Base-by-base conservation (phyloP, 2,113 vertebrate genomes). In the Clarias magur region DNA sequence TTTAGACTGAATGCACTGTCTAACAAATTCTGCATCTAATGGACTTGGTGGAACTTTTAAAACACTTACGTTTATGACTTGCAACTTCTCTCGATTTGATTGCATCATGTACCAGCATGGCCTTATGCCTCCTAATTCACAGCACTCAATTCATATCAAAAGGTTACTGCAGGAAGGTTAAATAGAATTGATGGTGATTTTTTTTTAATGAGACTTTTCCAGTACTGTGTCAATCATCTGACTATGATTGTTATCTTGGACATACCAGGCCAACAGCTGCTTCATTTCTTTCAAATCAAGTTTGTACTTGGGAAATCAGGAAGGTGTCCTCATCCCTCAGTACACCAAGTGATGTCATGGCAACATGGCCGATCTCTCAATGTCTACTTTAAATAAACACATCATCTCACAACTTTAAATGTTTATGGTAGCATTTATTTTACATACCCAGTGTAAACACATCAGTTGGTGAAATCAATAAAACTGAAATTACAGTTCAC, bases 31-130 rank as follows among this genome's bases (percentile, higher is more conserved):
- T 62, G 57, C 59, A 38, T 62, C 16, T 42, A 81, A 34, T 42
- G 34, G 34, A 42, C 30, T 38, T 62, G 30, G 27, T 34, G 54
- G 54, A 34, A 80, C 19, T 80, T 60, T 78, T n/a, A 56, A 76
- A 78, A 19, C 75, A 79, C 75, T 79, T 79, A 10, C 17, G 25
- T 79, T 79, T 79, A 79, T 56, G 15, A 9, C 53, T 15, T 79
- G n/a, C 13, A 79, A 57, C 53, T 79, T 57, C 34, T 21, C 4
- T 34, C 53, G 19, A 34, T 25, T 78, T 78, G 48, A 16, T 56
- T 78, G 23, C 48, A 25, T 27, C 23, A 12, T 54, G 25, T 54
- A 54, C 4, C 42, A 54, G 23, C 42, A 15, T 25, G 38, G 9
- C 59, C 54, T 80, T 19, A 2, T 38, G 57, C n/a, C 19, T 0